A percentile compares a stretch with the other conserved stretches of the same genome.
Conservation (phyloP, 2,113 vertebrate genomes). For the Microtus richardsoni region DNA sequence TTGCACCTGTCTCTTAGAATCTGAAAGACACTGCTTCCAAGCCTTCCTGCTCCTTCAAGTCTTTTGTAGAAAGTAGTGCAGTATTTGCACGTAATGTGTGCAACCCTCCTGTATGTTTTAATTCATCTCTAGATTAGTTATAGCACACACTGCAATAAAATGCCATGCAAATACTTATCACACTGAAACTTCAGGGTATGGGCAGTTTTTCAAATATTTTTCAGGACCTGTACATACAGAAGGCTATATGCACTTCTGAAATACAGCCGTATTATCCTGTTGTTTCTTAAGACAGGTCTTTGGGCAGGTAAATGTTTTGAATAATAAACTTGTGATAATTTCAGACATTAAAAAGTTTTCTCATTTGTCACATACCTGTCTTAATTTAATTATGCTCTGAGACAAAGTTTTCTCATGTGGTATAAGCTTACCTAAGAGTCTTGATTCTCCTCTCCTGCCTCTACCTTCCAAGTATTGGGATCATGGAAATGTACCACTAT, state of each 20-base stretch:
- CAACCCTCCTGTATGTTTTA: background rate
- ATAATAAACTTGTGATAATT: slow-evolving; percentile 52
- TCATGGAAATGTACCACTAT: background rate
- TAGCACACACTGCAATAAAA: background rate
- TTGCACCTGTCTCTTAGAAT: background rate
- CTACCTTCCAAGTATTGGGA: background rate
- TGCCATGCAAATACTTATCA: background rate
- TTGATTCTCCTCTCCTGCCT: background rate
- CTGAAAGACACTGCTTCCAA: background rate
- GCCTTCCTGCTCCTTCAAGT: background rate
- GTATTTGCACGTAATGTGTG: background rate
- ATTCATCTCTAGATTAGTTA: background rate
- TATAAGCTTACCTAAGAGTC: background rate
- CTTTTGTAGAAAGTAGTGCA: background rate
- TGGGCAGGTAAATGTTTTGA: background rate
- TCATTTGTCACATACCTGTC: slow-evolving; percentile 5
- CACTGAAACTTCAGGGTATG: background rate
- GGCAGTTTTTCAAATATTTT: background rate
- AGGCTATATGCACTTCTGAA: background rate
- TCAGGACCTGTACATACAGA: background rate
- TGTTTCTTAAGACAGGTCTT: background rate
- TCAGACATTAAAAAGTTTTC: slow-evolving; percentile 11
- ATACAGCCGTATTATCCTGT: background rate
- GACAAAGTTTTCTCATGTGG: background rate
- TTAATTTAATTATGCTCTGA: background rate